phyloP scores from a whole-genome alignment of 2,888 invertebrate genomes.

The Microctonus brassicae region DNA sequence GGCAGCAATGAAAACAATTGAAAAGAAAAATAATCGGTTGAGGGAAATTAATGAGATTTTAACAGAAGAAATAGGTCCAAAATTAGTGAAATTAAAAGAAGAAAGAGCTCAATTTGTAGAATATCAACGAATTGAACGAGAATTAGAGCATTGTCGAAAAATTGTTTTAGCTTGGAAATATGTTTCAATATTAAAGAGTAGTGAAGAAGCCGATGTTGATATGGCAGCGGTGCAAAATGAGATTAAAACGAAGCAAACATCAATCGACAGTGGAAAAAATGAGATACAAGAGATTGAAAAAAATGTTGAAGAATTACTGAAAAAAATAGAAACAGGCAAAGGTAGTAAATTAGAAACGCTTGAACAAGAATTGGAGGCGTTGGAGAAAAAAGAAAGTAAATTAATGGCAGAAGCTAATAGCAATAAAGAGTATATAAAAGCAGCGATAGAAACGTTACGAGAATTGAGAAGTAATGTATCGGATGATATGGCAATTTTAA shows the following conservation, averaged over 20 bases:
- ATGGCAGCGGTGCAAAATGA: constrained; percentile 74
- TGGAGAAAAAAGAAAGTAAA: constrained; percentile 79
- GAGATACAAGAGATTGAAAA: constrained; percentile 73
- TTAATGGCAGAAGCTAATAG: constrained; percentile 76
- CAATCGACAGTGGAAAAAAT: constrained; percentile 72
- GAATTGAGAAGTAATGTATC: constrained; percentile 77
- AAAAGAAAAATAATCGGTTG: constrained; percentile 92
- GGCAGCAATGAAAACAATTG: constrained; percentile 86
- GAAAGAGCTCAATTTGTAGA: constrained; percentile 89
- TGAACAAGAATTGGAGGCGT: constrained; percentile 75
- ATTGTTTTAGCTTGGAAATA: constrained; percentile 83
- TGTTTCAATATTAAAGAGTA: constrained; percentile 72
- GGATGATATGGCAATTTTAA: constrained; percentile 78
- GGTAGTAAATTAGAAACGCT: constrained; percentile 76
- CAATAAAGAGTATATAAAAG: constrained; percentile 76
- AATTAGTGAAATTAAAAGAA: constrained; percentile 85
- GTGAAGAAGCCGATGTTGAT: constrained; percentile 72
- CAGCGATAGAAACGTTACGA: constrained; percentile 78
- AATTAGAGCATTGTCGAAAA: constrained; percentile 84
- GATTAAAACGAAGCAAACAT: constrained; percentile 72
- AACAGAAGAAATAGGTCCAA: constrained; percentile 91
- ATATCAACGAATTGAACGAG: constrained; percentile 87
- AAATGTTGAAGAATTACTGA: constrained; percentile 75
- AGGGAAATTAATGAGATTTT: constrained; percentile 86
- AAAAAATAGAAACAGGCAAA: constrained; percentile 77